Conservation (phyloP, 2,113 vertebrate species). For the Danionella cerebrum region DNA sequence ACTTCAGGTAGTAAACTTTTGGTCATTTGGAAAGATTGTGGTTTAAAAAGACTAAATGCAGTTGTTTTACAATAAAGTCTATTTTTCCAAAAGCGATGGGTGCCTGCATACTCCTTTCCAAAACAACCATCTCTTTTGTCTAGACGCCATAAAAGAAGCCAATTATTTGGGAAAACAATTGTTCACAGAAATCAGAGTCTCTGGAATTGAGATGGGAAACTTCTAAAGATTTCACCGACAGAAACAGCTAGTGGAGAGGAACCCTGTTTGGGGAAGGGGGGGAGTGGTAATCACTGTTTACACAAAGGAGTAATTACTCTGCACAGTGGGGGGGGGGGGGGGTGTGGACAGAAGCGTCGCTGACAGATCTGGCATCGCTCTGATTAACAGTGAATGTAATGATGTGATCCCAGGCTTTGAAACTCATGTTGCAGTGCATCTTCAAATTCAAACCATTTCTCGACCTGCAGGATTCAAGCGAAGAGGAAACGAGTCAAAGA, state of each 20-base stretch:
- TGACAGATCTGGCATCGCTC: constrained; percentile 7
- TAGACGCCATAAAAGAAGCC: background rate
- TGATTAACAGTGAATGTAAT: constrained; percentile 9
- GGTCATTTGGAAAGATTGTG: no score
- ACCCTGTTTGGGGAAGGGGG: background rate
- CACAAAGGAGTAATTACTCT: constrained; percentile 54
- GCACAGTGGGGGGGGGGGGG: background rate
- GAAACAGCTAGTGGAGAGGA: background rate
- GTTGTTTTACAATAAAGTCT: no score
- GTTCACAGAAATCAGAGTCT: constrained; percentile 6
- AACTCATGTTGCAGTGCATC: constrained; percentile 5
- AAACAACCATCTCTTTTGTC: constrained; percentile 6
- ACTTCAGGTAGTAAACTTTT: no score
- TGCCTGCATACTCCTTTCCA: background rate
- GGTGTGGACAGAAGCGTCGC: background rate
- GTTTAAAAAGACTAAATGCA: no score
- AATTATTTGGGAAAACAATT: constrained; percentile 32
- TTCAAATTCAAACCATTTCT: background rate
- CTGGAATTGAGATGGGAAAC: background rate
- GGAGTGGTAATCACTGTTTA: constrained; percentile 54
- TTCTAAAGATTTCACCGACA: background rate
- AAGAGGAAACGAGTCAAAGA: background rate
- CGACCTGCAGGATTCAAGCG: background rate
- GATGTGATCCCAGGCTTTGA: constrained; percentile 3
- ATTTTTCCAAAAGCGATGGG: background rate